A percentile compares a stretch with the other conserved stretches of the same genome.
Conservation (phyloP, 2,113 vertebrate genomes). For the Caranx ignobilis region DNA sequence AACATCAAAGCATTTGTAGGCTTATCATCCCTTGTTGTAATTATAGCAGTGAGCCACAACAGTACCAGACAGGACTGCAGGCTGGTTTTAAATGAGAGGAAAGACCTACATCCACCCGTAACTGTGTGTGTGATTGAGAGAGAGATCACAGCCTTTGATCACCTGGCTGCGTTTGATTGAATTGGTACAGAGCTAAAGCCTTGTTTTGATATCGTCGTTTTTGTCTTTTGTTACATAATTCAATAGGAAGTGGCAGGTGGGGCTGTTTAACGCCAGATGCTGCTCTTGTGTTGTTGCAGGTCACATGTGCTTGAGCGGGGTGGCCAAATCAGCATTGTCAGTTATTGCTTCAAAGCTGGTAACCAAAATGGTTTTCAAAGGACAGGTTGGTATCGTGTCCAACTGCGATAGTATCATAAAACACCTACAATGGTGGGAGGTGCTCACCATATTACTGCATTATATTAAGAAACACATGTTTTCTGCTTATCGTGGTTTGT, state of each 20-base stretch:
- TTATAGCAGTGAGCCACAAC: constrained; percentile 61
- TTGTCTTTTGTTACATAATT: constrained; percentile 53
- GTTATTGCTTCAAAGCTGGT: constrained; percentile 12
- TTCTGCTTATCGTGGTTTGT: not conserved
- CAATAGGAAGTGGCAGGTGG: constrained; percentile 67
- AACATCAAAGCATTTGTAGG: constrained; percentile 63
- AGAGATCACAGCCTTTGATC: constrained; percentile 60
- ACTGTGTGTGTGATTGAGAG: constrained; percentile 11
- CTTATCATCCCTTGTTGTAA: constrained; percentile 66
- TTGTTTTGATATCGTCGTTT: constrained; percentile 40
- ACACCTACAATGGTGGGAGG: not conserved
- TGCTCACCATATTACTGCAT: not conserved
- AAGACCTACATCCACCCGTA: constrained; percentile 32
- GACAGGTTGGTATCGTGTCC: not conserved
- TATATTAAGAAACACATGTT: not conserved
- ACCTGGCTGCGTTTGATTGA: constrained; percentile 58
- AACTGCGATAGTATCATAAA: not conserved
- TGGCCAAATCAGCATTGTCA: constrained; percentile 24
- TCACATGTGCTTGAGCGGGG: constrained; percentile 13
- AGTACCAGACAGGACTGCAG: constrained; percentile 35
- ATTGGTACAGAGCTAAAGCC: constrained; percentile 36
- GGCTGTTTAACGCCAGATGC: constrained; percentile 60
- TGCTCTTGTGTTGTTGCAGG: constrained; percentile 53
- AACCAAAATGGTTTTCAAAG: not conserved
- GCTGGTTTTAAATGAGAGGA: constrained; percentile 43